phyloP scores from a whole-genome alignment of 2,888 invertebrate species.

The Mesochorus sp. region DNA sequence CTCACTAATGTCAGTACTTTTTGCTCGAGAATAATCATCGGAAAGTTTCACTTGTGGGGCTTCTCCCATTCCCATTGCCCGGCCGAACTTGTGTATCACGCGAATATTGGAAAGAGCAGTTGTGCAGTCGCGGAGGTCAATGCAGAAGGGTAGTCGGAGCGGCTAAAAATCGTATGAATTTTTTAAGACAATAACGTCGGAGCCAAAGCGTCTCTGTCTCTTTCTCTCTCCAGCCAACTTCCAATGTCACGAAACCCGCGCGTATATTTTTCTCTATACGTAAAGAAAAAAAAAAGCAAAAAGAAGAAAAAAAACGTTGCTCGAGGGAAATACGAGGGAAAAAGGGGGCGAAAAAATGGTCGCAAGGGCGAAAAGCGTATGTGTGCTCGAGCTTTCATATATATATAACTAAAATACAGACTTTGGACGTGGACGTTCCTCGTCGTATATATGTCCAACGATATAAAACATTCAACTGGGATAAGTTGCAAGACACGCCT shows the following conservation, averaged over 20 bases:
- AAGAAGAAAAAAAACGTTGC: conserved; percentile 23
- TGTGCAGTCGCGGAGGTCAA: conserved; percentile 36
- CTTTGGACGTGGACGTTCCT: conserved; percentile 37
- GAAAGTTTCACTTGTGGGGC: conserved; percentile 54
- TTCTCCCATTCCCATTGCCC: neutral
- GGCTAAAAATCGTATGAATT: conserved; percentile 71
- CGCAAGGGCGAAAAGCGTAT: conserved; percentile 52
- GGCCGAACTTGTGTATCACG: conserved; percentile 32
- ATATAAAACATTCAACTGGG: conserved; percentile 65
- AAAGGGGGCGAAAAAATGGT: conserved; percentile 45
- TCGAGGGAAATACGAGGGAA: conserved; percentile 46
- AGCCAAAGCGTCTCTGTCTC: conserved; percentile 38
- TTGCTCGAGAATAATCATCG: conserved; percentile 55
- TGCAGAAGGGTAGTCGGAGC: conserved; percentile 62
- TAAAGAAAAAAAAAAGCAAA: conserved; percentile 20
- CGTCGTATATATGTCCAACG: neutral
- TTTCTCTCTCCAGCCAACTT: conserved; percentile 14
- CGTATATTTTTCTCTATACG: neutral
- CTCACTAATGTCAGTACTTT: conserved; percentile 62
- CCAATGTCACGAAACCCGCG: conserved; percentile 17
- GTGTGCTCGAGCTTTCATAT: conserved; percentile 46
- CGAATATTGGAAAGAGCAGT: conserved; percentile 27
- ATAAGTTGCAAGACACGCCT: conserved; percentile 64
- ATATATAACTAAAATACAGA: conserved; percentile 49
- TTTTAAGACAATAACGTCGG: conserved; percentile 53